These are phyloP conservation scores for Atrina japonica DNA, from an alignment of 2,888 invertebrate species.

Conservation along the genomic window DNA sequence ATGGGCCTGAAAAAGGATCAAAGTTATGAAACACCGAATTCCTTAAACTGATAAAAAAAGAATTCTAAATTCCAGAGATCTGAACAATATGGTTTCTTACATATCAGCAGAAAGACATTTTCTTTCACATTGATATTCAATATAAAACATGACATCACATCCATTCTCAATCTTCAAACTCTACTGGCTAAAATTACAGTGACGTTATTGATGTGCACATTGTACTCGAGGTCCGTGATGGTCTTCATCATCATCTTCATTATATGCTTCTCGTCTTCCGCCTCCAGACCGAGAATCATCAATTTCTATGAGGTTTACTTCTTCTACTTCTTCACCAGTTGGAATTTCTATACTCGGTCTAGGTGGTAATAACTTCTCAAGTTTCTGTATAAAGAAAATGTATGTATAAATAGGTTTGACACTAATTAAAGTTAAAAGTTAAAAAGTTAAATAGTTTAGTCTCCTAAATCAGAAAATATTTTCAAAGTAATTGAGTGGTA, in stretches of 20 bases:
- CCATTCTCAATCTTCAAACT: not conserved
- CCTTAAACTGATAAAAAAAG: not conserved
- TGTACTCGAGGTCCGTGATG: constrained; percentile 85
- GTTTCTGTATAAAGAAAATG: constrained; percentile 83
- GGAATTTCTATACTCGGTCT: constrained; percentile 88
- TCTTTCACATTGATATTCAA: not conserved
- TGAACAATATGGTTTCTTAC: too few relatives aligned
- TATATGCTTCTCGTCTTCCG: constrained; percentile 86
- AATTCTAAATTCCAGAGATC: too few relatives aligned
- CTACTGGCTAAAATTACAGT: constrained; percentile 4
- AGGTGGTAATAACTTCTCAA: constrained; percentile 89
- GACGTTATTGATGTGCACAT: constrained; percentile 88
- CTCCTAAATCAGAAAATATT: too few relatives aligned
- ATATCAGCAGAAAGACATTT: too few relatives aligned
- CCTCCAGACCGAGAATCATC: constrained; percentile 84
- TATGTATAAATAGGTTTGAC: too few relatives aligned
- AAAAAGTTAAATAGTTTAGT: too few relatives aligned
- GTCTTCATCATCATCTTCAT: constrained; percentile 85
- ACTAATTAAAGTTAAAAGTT: too few relatives aligned
- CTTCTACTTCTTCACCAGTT: constrained; percentile 90
- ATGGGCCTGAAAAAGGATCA: too few relatives aligned
- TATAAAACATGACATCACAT: not conserved
- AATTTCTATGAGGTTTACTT: constrained; percentile 90
- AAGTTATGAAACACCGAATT: too few relatives aligned
- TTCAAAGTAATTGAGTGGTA: too few relatives aligned